Conservation (phyloP, 2,797 vertebrate genomes). For the Rhabdomys pumilio region DNA sequence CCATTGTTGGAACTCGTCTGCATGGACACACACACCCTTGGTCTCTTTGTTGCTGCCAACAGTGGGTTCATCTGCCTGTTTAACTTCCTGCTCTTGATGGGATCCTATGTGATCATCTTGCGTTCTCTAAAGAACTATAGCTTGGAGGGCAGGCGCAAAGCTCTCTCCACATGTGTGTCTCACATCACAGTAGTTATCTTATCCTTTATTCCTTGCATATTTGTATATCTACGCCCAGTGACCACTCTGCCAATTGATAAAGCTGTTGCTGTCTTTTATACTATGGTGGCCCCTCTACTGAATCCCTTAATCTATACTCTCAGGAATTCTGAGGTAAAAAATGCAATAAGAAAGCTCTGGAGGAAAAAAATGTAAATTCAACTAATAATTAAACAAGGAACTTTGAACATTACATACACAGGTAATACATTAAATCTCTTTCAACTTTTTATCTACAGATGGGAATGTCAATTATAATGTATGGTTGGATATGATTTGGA, state of each 20-base stretch:
- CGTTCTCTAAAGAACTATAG: constrained; percentile 27
- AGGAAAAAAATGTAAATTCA: constrained; percentile 43
- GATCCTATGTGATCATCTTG: constrained; percentile 77
- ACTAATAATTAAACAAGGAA: background rate
- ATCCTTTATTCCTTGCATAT: constrained; percentile 71
- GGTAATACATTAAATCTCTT: background rate
- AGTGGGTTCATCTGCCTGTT: constrained; percentile 74
- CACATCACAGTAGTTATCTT: constrained; percentile 71
- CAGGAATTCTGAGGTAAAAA: constrained; percentile 79
- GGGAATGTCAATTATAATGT: background rate
- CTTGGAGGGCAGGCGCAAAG: constrained; percentile 59
- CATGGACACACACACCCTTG: constrained; percentile 39
- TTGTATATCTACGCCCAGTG: constrained; percentile 80
- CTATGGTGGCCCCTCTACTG: constrained; percentile 75
- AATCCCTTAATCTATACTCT: constrained; percentile 82
- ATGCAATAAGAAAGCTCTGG: constrained; percentile 71
- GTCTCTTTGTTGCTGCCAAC: constrained; percentile 76
- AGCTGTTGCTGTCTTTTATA: constrained; percentile 75
- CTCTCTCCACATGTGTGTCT: constrained; percentile 81
- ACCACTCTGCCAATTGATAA: constrained; percentile 69
- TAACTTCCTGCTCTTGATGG: constrained; percentile 72
- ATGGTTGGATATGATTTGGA: background rate
- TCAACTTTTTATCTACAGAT: background rate
- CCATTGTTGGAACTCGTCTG: constrained; percentile 37
- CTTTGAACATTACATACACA: background rate